Evolutionary conservation across 2,888 invertebrate genomes (phyloP), one percentile per base, ranked within the genome.

Genomic region (Sepiola atlantica): DNA sequence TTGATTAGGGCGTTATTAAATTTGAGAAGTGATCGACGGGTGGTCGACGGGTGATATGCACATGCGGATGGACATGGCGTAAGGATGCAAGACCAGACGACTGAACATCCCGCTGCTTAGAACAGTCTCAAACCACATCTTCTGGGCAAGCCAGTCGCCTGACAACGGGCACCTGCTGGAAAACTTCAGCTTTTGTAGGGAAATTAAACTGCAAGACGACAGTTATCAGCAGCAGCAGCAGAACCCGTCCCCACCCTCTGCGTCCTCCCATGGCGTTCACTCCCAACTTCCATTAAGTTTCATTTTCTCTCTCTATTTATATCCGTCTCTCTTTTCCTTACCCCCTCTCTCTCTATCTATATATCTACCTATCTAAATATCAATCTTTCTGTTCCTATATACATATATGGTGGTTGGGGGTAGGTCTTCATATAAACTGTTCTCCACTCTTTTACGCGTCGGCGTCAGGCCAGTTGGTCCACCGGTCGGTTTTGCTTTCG

Each of bases 161-260:
- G 77, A 77, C 77, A n/a, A 77, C 77, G 77, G 77, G 77, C 77
- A 77, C 77, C 77, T 77, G 77, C 77, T 77, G 77, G 77, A 77
- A 77, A 77, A 77, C 77, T 77, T 77, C 77, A 77, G 77, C 77
- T 32, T 77, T 77, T 77, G 77, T 77, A 77, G 77, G 16, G n/a
- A 77, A n/a, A 77, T 77, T 77, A 77, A 32, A 77, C 77, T 77
- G 77, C n/a, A 16, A 77, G n/a, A 32, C 77, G 32, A 32, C 77
- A 77, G 77, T n/a, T 45, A 77, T n/a, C 77, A 77, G 57, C 57
- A 57, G 20, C 55, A 55, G 77, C 77, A 32, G 77, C 77, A 77
- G 77, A 8, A 77, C 12, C 10, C 28, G 10, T 12, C 12, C 77
- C 77, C n/a, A 16, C 18, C n/a, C 77, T n/a, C 12, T 77, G n/a